These are phyloP conservation scores for Rhamnusium bicolor DNA, from an alignment of 2,888 invertebrate genomes.

Conservation along the genomic window DNA sequence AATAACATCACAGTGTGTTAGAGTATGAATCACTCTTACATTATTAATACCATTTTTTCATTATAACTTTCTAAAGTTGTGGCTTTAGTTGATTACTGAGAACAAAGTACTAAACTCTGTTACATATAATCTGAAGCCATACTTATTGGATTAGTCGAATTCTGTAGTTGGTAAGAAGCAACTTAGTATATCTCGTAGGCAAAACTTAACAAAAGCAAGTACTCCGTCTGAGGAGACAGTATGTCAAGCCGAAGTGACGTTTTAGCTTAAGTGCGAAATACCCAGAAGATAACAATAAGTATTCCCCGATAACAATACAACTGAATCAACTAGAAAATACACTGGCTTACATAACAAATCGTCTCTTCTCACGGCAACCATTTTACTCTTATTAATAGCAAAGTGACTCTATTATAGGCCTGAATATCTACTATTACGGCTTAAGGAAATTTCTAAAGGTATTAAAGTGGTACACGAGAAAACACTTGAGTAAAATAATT, in stretches of 20 bases:
- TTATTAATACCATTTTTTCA: no score
- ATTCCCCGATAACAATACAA: background rate
- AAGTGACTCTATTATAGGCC: slow-evolving; percentile 46
- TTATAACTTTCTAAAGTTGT: background rate
- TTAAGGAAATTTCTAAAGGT: slow-evolving; percentile 45
- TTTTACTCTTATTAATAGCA: slow-evolving; percentile 22
- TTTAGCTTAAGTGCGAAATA: background rate
- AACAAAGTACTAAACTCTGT: background rate
- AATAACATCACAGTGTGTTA: no score
- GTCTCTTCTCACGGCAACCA: background rate
- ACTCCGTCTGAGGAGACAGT: background rate
- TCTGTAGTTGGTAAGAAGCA: background rate
- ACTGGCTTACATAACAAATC: slow-evolving; percentile 4
- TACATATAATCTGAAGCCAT: background rate
- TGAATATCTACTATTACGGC: slow-evolving; percentile 44
- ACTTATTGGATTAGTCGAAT: background rate
- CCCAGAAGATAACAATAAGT: background rate
- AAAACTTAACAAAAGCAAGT: background rate
- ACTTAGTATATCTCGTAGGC: background rate
- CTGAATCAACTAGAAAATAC: slow-evolving; percentile 10
- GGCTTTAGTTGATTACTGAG: background rate
- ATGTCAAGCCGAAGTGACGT: background rate
- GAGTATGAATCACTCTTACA: no score
- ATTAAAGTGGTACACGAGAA: slow-evolving; percentile 55
- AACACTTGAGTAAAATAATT: slow-evolving; percentile 57